Evolutionary conservation across 2,888 invertebrate genomes (phyloP), one percentile per base, ranked within the genome.

Genomic region (Lycia hirtaria): DNA sequence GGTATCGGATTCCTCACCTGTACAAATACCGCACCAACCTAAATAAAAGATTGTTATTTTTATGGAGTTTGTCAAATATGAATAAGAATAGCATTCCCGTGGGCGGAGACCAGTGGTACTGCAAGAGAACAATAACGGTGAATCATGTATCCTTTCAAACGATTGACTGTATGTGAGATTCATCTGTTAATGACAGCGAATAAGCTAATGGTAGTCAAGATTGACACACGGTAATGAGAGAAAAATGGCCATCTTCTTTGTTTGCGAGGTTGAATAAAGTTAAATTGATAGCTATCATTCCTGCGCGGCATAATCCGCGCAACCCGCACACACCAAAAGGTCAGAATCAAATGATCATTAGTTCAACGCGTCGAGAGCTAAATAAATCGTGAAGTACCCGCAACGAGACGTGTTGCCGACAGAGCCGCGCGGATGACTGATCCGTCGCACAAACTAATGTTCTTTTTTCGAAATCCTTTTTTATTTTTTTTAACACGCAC

Each of bases 401-500:
- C 72, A 74, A 79, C 77, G 75, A 82, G 83, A 89, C 91, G 91
- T 92, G 91, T 86, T 82, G 69, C 72, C 71, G 76, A 72, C 74
- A 75, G 72, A 78, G 78, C 75, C 78, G 73, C 78, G 78, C 83
- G 89, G 91, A 92, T 90, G 91, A 89, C 88, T 85, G 90, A 87
- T 87, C 85, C 87, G 80, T 78, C 83, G 85, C 85, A 83, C 82
- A 80, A 86, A 87, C 84, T 87, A 88, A 88, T 88, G 87, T 87
- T 83, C 83, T 75, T 87, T 87, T 89, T 88, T 86, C 72, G 71
- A 85, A 83, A 76, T 74, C 69, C 66, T 78, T 85, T 85, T 86
- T 86, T n/a, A n/a, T n/a, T 78, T 84, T 85, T 88, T 85, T 85
- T 75, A 78, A 83, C 78, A 75, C 81, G 70, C 83, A 89, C 87